A percentile compares a stretch with the other conserved stretches of the same genome.
phyloP scores from a whole-genome alignment of 2,113 vertebrate genomes.

The Callorhinus ursinus region DNA sequence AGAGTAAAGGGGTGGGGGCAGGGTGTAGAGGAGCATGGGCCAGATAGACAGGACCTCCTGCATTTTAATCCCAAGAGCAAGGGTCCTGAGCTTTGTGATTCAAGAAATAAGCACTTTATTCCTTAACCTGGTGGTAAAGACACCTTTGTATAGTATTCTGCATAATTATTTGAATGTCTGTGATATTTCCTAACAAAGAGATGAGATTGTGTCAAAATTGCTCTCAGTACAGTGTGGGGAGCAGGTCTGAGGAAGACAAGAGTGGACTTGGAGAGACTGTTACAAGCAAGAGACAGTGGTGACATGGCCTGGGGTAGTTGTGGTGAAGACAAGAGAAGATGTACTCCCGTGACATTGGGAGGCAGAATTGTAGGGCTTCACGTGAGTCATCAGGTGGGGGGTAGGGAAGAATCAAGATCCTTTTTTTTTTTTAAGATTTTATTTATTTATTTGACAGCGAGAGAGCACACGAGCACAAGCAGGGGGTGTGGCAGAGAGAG shows the following conservation, averaged over 20 bases:
- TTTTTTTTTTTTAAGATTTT: not conserved
- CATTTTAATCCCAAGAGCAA: not conserved
- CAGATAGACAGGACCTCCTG: not conserved
- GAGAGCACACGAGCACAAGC: too few species aligned
- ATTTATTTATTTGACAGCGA: too few species aligned
- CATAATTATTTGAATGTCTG: not conserved
- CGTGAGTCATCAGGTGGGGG: accelerated
- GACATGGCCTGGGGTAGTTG: not conserved
- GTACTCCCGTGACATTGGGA: accelerated
- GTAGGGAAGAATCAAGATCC: not conserved
- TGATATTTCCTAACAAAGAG: not conserved
- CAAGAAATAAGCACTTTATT: not conserved
- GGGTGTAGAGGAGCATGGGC: too few species aligned
- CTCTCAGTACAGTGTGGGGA: not conserved
- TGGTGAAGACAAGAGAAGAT: too few species aligned
- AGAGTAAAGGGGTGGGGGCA: not conserved
- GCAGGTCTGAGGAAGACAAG: not conserved
- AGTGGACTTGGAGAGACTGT: not conserved
- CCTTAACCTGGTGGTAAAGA: not conserved
- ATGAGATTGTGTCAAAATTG: not conserved
- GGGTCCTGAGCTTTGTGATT: not conserved
- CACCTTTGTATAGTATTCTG: not conserved
- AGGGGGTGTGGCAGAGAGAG: too few species aligned
- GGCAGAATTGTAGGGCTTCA: accelerated
- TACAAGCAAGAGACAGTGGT: not conserved